Base-by-base conservation (phyloP, 2,888 invertebrate genomes). In the Geophilus truncorum region DNA sequence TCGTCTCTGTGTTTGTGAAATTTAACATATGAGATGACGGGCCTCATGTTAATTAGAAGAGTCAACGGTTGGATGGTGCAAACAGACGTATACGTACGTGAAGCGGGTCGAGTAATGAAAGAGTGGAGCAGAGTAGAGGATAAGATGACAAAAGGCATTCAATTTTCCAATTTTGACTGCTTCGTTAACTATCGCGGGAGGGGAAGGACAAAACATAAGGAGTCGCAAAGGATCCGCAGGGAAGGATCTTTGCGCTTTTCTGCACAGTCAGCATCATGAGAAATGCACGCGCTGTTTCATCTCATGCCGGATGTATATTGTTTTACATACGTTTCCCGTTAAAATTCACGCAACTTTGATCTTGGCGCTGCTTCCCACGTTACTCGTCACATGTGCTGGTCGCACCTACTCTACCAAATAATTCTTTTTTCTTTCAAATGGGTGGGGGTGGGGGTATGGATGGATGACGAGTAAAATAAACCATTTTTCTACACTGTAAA, bases 71-170 rank as follows among this genome's bases (percentile, higher is more conserved):
- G 70, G 70, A 70, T 70, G 70, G 70, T 28, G 70, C 70, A 70
- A 70, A 28, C 9, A 21, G 9, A 28, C 25, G 18, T 51, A 51
- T n/a, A 21, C 9, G 9, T 51, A 51, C 18, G 51, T 28, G 70
- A 70, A 70, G 70, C 70, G 70, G 70, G 70, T 70, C 70, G 70
- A 70, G 70, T 70, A 70, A 70, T 70, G 70, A 70, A 70, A 70
- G 70, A 70, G 70, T 70, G 28, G 70, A 25, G 70, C 70, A 28
- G 70, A 70, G 70, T 28, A n/a, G 45, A 45, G 45, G 45, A 70
- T 70, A 70, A 70, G 70, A 70, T 70, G 70, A 70, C 70, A 70
- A 70, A 70, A 70, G 28, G 70, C 70, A 70, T 70, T 70, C 70
- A 70, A 70, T 70, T 70, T 70, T 70, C 70, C 70, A 70, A 70